phyloP scores from a whole-genome alignment of 2,888 invertebrate genomes.

The Tolmerus cingulatus region DNA sequence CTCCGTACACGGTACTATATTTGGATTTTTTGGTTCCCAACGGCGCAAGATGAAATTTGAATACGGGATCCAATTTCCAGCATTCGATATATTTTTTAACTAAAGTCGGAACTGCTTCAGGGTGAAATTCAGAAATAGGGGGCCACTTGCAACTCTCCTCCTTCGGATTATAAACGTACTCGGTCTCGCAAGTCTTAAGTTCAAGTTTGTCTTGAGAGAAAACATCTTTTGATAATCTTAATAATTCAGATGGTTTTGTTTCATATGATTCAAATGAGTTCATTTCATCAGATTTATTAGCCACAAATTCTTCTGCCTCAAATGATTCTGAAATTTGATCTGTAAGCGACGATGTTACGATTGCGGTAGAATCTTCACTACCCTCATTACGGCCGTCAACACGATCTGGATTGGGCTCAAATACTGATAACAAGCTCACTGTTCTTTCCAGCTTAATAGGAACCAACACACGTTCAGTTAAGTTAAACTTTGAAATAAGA shows the following conservation, averaged over 20 bases:
- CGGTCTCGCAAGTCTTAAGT: neutral
- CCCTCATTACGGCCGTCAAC: too few species aligned
- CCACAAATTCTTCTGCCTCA: too few species aligned
- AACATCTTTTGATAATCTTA: neutral
- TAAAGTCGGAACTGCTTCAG: slow-evolving; percentile 49
- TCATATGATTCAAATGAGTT: too few species aligned
- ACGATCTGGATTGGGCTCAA: too few species aligned
- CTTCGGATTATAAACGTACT: neutral
- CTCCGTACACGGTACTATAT: slow-evolving; percentile 55
- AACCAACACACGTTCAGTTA: too few species aligned
- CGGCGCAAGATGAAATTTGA: slow-evolving; percentile 53
- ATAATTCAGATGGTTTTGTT: too few species aligned
- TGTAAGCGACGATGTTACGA: too few species aligned
- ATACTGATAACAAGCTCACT: too few species aligned
- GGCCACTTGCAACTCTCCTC: slow-evolving; percentile 49
- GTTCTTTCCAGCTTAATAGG: too few species aligned
- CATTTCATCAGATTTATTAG: too few species aligned
- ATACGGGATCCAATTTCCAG: slow-evolving; percentile 54
- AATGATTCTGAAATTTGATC: neutral
- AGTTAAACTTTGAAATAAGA: too few species aligned
- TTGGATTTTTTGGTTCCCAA: slow-evolving; percentile 52
- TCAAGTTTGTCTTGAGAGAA: neutral
- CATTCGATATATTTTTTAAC: slow-evolving; percentile 51
- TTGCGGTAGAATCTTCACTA: too few species aligned
- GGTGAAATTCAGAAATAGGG: slow-evolving; percentile 52